Evolutionary conservation across 2,113 vertebrate species (phyloP), one percentile per base, ranked within the genome.

Genomic region (Megaleporinus macrocephalus): DNA sequence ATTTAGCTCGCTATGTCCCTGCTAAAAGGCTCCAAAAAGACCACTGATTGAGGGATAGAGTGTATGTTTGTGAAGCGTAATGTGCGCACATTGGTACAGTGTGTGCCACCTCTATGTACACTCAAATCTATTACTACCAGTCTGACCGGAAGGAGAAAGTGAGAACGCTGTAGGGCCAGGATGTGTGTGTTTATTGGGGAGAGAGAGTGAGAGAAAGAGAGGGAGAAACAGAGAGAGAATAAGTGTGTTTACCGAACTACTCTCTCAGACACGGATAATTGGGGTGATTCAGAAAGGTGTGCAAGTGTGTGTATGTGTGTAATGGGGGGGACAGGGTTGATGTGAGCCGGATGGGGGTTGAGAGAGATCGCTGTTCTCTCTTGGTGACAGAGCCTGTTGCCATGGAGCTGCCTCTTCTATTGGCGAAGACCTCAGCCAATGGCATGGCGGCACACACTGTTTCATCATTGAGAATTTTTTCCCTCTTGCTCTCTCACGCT

Each of bases 351-450:
- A 80, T 83, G 90, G 90, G 91, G 94, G 92, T 92, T 90, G 86
- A 87, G 88, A 91, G 90, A 91, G 89, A 90, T 86, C 89, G 91
- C 90, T 87, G 57, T 92, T 95, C 94, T 94, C 95, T 92, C 95
- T 91, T 97, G 92, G 96, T 92, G 89, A 96, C 93, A 96, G 91
- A 94, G 94, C 91, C 85, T 89, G 96, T 99, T 98, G 95, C 96
- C 92, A 97, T 96, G 96, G 96, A 96, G 91, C 94, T 90, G 89
- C 47, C 87, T 73, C 89, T 91, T 91, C 88, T 83, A 97, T 97
- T 98, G 96, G 97, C 69, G 88, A 90, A 92, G 87, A 79, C 66
- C 53, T 80, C 72, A 88, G 87, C 97, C 97, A 98, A 94, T 98
- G 84, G 89, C 87, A 89, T 88, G 88, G 83, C 90, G 49, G 91